Conservation (phyloP, 2,113 vertebrate species). For the Syrrhaptes paradoxus region DNA sequence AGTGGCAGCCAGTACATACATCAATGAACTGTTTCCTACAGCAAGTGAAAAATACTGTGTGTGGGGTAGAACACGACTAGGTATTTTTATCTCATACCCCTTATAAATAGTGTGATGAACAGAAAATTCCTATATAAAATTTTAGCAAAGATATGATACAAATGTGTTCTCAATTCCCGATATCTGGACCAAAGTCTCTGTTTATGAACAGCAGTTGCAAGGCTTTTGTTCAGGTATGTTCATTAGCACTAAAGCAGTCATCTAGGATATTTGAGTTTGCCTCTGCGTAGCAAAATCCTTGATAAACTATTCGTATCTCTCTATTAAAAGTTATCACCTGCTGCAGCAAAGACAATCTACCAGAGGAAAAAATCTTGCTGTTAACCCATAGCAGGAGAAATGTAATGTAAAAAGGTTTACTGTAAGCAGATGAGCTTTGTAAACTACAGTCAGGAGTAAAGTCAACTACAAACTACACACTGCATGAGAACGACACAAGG, state of each 20-base stretch:
- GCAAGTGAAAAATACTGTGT: fast-evolving
- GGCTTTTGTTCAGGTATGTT: neutral
- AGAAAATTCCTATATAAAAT: neutral
- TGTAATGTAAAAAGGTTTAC: neutral
- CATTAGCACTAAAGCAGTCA: neutral
- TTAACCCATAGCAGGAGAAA: constrained; percentile 1
- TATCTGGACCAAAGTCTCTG: neutral
- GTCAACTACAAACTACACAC: neutral
- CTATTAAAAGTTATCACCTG: neutral
- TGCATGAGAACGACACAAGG: neutral
- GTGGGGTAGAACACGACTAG: neutral
- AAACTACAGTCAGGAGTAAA: neutral
- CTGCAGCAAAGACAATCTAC: neutral
- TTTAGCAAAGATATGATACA: neutral
- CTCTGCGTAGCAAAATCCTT: neutral
- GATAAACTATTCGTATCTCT: neutral
- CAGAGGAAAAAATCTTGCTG: neutral
- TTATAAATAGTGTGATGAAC: fast-evolving
- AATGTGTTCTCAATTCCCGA: neutral
- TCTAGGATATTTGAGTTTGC: neutral
- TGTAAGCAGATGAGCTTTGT: neutral
- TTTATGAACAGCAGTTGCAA: neutral
- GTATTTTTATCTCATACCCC: fast-evolving
- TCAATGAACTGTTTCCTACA: neutral
- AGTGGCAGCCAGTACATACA: neutral